phyloP scores from a whole-genome alignment of 1,140 invertebrate species.

The Sminthurinus signatus region DNA sequence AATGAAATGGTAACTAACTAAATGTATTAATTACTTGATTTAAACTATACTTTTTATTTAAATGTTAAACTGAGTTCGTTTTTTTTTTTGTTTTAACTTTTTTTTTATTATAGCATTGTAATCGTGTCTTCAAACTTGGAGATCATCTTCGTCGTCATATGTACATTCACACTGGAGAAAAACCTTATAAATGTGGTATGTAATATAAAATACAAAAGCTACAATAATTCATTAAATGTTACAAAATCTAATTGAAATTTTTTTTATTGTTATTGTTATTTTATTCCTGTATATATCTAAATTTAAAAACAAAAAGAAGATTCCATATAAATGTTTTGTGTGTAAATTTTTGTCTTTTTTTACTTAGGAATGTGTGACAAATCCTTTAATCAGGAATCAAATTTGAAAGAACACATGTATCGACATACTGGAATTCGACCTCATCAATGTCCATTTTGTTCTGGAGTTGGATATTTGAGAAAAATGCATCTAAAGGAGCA shows the following conservation, averaged over 20 bases:
- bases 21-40: too few relatives aligned
- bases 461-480: slow-evolving; percentile 24
- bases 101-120: slow-evolving; percentile 14
- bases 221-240: too few relatives aligned
- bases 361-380: slow-evolving; percentile 57
- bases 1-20: background rate
- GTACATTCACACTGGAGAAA: slow-evolving; percentile 66
- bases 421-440: slow-evolving; percentile 31
- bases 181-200: slow-evolving; percentile 42
- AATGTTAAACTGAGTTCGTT: too few relatives aligned
- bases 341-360: too few relatives aligned
- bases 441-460: slow-evolving; percentile 28
- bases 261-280: too few relatives aligned
- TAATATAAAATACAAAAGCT: too few relatives aligned
- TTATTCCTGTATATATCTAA: too few relatives aligned
- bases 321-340: slow-evolving; percentile 82
- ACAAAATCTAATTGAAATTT: too few relatives aligned
- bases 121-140: slow-evolving; percentile 42
- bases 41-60: too few relatives aligned
- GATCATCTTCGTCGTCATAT: slow-evolving; percentile 68
- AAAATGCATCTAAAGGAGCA: slow-evolving; percentile 34
- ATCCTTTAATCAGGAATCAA: slow-evolving; percentile 55
- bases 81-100: too few relatives aligned
- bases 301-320: too few relatives aligned
- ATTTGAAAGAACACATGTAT: slow-evolving; percentile 49